phyloP scores from a whole-genome alignment of 1,140 invertebrate species.

The Calliopsis andreniformis region DNA sequence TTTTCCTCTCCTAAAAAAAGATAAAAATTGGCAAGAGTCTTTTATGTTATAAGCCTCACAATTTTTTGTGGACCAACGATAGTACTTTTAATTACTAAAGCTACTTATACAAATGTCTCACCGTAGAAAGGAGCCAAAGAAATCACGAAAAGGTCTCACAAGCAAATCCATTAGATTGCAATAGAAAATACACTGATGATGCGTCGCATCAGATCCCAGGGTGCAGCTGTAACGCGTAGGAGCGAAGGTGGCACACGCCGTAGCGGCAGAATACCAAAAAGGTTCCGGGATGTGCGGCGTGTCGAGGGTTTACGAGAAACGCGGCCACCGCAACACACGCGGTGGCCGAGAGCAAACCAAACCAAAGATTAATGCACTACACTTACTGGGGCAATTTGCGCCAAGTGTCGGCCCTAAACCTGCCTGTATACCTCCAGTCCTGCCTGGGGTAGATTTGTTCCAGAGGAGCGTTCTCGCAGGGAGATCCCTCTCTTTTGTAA shows the following conservation, averaged over 20 bases:
- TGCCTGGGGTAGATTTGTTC: conserved; percentile 63
- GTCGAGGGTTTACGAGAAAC: conserved; percentile 71
- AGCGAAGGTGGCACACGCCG: conserved; percentile 16
- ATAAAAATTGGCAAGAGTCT: too few relatives aligned
- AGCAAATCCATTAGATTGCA: background rate
- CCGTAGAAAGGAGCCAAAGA: too few relatives aligned
- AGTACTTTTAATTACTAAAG: too few relatives aligned
- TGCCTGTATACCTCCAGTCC: conserved; percentile 57
- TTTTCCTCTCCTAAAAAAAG: too few relatives aligned
- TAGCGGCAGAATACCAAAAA: conserved; percentile 56
- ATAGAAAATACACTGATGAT: background rate
- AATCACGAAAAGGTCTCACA: background rate
- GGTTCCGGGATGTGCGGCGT: conserved; percentile 60
- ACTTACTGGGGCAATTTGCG: conserved; percentile 81
- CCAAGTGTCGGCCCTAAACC: conserved; percentile 74
- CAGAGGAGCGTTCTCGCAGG: conserved; percentile 41
- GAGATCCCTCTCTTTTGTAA: conserved; percentile 52
- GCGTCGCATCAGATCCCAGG: conserved; percentile 9
- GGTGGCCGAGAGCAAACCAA: conserved; percentile 72
- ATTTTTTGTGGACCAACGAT: too few relatives aligned
- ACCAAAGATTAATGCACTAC: conserved; percentile 82
- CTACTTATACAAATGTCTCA: too few relatives aligned
- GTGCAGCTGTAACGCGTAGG: background rate
- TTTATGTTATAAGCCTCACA: too few relatives aligned
- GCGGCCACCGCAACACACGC: conserved; percentile 74